These are phyloP conservation scores for Pararge aegeria DNA, from an alignment of 1,140 invertebrate species.

Conservation along the genomic window DNA sequence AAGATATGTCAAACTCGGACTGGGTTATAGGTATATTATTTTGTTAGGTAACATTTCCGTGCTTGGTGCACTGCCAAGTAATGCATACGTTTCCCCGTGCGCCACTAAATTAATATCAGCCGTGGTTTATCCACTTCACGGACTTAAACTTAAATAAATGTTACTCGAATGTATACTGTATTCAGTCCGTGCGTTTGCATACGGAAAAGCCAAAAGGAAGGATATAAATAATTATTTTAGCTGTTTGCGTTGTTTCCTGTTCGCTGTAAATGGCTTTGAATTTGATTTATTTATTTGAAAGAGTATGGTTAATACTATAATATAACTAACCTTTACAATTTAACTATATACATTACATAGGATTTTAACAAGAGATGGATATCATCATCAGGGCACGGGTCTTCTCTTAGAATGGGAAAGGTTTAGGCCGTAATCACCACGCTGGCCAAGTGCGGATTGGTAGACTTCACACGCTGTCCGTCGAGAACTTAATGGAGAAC, in stretches of 20 bases:
- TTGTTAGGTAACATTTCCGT: conserved; percentile 32
- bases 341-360: no score
- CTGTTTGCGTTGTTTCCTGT: neutral
- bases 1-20: neutral
- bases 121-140: conserved; percentile 18
- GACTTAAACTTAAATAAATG: conserved; percentile 4
- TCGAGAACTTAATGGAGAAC: no score
- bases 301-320: neutral
- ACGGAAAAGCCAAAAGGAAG: neutral
- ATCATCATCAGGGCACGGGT: no score
- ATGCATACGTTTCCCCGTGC: conserved; percentile 35
- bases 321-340: no score
- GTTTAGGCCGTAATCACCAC: no score
- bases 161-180: neutral
- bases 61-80: conserved; percentile 30
- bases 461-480: no score
- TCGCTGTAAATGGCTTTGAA: neutral
- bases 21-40: conserved; percentile 27
- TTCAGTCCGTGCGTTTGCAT: neutral
- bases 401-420: no score
- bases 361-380: no score
- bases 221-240: neutral
- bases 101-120: conserved; percentile 67
- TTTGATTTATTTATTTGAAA: neutral
- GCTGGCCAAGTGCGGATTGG: no score